Percentiles rank a stretch among this genome's conserved stretches.
Conservation (phyloP, 1,140 invertebrate species). For the Temnothorax nylanderi region DNA sequence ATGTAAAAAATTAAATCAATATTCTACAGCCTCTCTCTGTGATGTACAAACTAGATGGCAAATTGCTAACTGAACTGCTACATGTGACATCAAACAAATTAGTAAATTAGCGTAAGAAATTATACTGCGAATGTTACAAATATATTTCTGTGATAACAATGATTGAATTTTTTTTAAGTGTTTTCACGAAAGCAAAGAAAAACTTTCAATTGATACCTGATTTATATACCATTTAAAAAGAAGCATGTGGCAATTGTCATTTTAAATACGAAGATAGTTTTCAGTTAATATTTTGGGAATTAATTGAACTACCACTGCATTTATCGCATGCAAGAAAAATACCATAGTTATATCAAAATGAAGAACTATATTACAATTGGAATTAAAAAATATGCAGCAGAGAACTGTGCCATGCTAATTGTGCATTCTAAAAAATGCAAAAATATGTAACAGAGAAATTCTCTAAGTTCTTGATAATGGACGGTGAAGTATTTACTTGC, state of each 20-base stretch:
- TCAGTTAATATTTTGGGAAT: neutral
- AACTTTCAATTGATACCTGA: neutral
- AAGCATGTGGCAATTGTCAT: slow-evolving; percentile 14
- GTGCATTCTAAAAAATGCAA: slow-evolving; percentile 32
- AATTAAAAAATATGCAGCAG: neutral
- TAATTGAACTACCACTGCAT: neutral
- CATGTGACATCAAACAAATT: slow-evolving; percentile 16
- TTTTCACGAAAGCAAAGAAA: neutral
- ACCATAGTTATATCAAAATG: neutral
- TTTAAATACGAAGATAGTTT: neutral
- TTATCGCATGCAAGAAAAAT: neutral
- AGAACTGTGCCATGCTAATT: slow-evolving; percentile 14
- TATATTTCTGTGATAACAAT: neutral
- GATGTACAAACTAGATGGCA: slow-evolving; percentile 41
- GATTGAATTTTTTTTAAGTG: neutral
- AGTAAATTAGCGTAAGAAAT: neutral
- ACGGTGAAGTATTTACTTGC: slow-evolving; percentile 37
- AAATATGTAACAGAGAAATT: slow-evolving; percentile 31
- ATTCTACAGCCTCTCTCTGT: slow-evolving; percentile 58
- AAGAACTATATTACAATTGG: neutral
- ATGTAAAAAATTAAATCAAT: slow-evolving; percentile 40
- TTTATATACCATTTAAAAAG: neutral
- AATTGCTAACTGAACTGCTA: slow-evolving; percentile 31
- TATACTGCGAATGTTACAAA: neutral
- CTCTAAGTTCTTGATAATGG: slow-evolving; percentile 22